Conservation (phyloP, 1,140 invertebrate species). For the Plectrocnemia conspersa region DNA sequence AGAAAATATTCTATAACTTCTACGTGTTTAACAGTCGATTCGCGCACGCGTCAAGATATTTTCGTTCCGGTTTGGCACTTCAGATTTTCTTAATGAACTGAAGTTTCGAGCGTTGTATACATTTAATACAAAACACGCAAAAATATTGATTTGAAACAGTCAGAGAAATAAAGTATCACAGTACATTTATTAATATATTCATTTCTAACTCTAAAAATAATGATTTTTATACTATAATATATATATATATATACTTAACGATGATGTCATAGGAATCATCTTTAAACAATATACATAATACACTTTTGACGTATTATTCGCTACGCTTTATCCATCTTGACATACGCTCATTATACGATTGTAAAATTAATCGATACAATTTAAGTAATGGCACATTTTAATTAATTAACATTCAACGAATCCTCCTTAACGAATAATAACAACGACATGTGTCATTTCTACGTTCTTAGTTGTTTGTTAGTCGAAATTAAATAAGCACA, state of each 20-base stretch:
- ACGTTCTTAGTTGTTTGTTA: too few relatives aligned
- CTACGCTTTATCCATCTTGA: background rate
- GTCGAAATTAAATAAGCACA: too few relatives aligned
- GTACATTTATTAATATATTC: conserved; percentile 35
- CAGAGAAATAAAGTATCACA: conserved; percentile 35
- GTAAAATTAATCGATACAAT: too few relatives aligned
- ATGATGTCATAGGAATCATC: conserved; percentile 34
- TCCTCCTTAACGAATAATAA: too few relatives aligned
- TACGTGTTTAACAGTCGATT: conserved; percentile 23
- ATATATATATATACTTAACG: too few relatives aligned
- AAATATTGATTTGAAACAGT: conserved; percentile 19
- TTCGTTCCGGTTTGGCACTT: conserved; percentile 21
- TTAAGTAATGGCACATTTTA: too few relatives aligned
- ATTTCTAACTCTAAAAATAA: conserved; percentile 19
- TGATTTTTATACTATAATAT: conserved; percentile 16
- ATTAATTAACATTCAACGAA: too few relatives aligned
- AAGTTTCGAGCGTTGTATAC: conserved; percentile 26
- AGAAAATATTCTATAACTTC: conserved; percentile 14
- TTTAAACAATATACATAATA: conserved; percentile 8
- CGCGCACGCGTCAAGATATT: conserved; percentile 20
- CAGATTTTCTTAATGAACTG: conserved; percentile 15
- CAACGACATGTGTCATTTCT: too few relatives aligned
- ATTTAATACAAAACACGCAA: background rate
- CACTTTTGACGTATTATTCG: background rate
- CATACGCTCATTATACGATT: too few relatives aligned